Evolutionary conservation across 2,797 vertebrate species (phyloP), one percentile per base, ranked within the genome.

Genomic region (Agapornis canus): DNA sequence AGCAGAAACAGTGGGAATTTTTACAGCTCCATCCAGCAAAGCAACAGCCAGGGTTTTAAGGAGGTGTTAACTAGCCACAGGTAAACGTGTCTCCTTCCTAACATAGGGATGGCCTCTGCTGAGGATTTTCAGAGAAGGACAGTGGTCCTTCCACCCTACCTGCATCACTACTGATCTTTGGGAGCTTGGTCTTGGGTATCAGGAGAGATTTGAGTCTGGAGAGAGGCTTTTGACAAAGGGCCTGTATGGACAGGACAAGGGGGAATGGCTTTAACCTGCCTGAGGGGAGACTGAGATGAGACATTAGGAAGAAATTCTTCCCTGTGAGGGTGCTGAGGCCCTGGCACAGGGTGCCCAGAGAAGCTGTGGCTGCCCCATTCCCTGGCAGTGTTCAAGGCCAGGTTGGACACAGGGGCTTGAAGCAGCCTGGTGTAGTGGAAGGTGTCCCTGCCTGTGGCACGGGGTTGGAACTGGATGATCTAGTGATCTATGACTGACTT

Each of bases 141-240:
- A 60, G 0, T 18, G 25, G 63, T 37, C n/a, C 17, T 89, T 29
- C 22, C 48, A 10, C 25, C 25, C 52, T 29, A 37, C 22, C 7
- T 11, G 51, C 32, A 51, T 26, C 47, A 25, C 35, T 25, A 25
- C 3, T 0, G 1, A 0, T 0, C 64, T 3, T 43, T 1, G 9
- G 31, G 32, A 65, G 21, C 39, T 73, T 0, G 0, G 13, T 23
- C 63, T 27, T 25, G 18, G 23, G 39, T 37, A 49, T 32, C 43
- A 37, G 31, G 13, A 56, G 52, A 31, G 31, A 56, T 56, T 56
- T 56, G 52, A 56, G 13, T 13, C 52, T 32, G 31, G 20, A 56
- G 52, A 56, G 31, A 8, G 31, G 31, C 52, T 56, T 32, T 56
- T 56, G 52, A 56, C 13, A 32, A 32, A 35, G 31, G 52, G 52